phyloP scores from a whole-genome alignment of 2,888 invertebrate genomes.

The Apodemia zela region DNA sequence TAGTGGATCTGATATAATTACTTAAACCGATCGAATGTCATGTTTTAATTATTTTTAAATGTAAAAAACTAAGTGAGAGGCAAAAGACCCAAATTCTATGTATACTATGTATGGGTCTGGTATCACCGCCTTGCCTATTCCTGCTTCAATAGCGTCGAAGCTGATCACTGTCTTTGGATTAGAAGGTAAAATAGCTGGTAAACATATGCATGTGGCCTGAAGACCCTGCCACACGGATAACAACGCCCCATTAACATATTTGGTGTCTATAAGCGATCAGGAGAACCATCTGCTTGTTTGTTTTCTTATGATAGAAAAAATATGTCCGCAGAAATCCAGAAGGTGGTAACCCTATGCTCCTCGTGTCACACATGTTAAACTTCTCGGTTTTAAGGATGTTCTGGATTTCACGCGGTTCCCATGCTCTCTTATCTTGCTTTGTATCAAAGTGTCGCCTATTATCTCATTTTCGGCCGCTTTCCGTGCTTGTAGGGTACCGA shows the following conservation, averaged over 20 bases:
- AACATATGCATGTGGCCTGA: background rate
- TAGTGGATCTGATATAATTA: no score
- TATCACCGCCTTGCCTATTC: no score
- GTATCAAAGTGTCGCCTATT: constrained; percentile 78
- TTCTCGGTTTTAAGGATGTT: constrained; percentile 41
- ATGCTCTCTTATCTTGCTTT: constrained; percentile 65
- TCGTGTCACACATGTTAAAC: constrained; percentile 40
- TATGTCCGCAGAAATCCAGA: constrained; percentile 15
- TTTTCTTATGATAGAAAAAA: background rate
- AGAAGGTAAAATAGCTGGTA: no score
- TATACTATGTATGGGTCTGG: background rate
- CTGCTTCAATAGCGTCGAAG: no score
- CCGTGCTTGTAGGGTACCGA: constrained; percentile 66
- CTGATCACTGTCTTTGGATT: no score
- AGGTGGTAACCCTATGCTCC: constrained; percentile 45
- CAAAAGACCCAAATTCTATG: no score
- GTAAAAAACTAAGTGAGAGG: no score
- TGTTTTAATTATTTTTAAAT: no score
- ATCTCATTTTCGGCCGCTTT: constrained; percentile 72
- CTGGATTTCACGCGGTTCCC: constrained; percentile 70
- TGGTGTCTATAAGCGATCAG: no score
- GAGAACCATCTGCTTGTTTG: no score
- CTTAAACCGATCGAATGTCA: no score
- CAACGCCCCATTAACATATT: no score
- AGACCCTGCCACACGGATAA: background rate